Evolutionary conservation across 2,888 invertebrate species (phyloP), one percentile per base, ranked within the genome.

Genomic region (Napeogenes sylphis): DNA sequence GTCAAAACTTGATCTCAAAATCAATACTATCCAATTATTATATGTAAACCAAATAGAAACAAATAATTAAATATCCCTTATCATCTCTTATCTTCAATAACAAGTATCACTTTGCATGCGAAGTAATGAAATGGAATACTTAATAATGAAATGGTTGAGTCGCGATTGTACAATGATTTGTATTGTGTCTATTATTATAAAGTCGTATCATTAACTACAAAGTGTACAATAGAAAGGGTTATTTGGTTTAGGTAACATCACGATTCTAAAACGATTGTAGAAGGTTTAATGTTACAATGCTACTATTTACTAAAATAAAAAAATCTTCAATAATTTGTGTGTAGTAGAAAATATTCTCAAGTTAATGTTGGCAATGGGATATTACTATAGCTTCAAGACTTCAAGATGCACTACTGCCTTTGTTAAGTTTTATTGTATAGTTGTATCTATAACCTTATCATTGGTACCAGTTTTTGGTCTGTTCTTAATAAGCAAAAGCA

Each of bases 191-290:
- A 42, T 10, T 12, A 12, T 3, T 42, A 42, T 12, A 42, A 42
- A 6, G 10, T 12, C 8, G 42, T 10, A 35, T 42, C 10, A 6
- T 10, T 6, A 42, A 10, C 42, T 42, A 42, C 42, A 42, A 10
- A 42, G 42, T 8, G 42, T 10, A 6, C 42, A 42, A 10, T 42
- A 42, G 8, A 42, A 10, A 10, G 42, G 42, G 10, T 42, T 42
- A 10, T 42, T 42, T 8, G 42, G 3, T 3, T 42, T 42, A 12
- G 42, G 3, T 10, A 2, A 42, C 10, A 42, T 8, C 10, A 35
- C 42, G 42, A 42, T 51, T 8, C 30, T 51, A 51, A 51, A 51
- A n/a, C n/a, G n/a, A n/a, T n/a, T n/a, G n/a, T n/a, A n/a, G n/a
- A n/a, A n/a, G n/a, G n/a, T n/a, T n/a, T n/a, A n/a, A n/a, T n/a